phyloP scores from a whole-genome alignment of 2,113 vertebrate genomes.

The Pterocles orientalis region DNA sequence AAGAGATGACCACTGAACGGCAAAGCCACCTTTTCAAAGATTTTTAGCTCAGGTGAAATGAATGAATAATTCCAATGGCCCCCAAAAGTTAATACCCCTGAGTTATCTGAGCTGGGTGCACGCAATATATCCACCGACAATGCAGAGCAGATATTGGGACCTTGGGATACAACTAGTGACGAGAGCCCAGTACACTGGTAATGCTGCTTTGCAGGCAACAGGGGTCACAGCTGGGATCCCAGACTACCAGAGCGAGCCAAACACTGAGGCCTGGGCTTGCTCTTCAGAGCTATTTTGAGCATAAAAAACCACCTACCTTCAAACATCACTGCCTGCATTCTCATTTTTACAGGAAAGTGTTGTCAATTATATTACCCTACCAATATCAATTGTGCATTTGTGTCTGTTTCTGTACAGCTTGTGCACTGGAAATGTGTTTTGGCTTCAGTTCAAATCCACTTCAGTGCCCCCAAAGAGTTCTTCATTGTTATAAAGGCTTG shows the following conservation, averaged over 20 bases:
- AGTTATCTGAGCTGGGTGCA: not conserved
- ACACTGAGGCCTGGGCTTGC: not conserved
- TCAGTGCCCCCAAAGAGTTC: conserved; percentile 67
- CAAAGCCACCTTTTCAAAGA: not conserved
- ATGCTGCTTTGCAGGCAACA: not conserved
- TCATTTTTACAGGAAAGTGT: conserved; percentile 54
- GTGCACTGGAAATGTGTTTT: conserved; percentile 66
- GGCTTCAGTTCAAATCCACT: conserved; percentile 70
- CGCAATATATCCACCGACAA: not conserved
- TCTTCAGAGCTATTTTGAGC: conserved; percentile 34
- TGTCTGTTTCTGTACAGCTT: conserved; percentile 51
- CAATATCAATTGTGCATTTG: conserved; percentile 43
- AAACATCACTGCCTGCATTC: conserved; percentile 33
- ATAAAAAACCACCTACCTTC: not conserved
- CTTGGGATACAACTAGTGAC: not conserved
- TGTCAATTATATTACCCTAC: conserved; percentile 45
- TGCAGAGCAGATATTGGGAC: not conserved
- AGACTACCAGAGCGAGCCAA: not conserved
- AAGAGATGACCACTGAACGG: not conserved
- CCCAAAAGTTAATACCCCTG: not conserved
- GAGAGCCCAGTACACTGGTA: not conserved
- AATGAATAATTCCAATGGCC: not conserved
- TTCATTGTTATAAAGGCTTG: conserved; percentile 67
- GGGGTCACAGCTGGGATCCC: not conserved
- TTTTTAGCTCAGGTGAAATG: not conserved